Percentiles rank a stretch among this genome's conserved stretches.
These are phyloP conservation scores for Zaprionus tsacasi DNA, from an alignment of 1,140 invertebrate species.

Conservation along the genomic window DNA sequence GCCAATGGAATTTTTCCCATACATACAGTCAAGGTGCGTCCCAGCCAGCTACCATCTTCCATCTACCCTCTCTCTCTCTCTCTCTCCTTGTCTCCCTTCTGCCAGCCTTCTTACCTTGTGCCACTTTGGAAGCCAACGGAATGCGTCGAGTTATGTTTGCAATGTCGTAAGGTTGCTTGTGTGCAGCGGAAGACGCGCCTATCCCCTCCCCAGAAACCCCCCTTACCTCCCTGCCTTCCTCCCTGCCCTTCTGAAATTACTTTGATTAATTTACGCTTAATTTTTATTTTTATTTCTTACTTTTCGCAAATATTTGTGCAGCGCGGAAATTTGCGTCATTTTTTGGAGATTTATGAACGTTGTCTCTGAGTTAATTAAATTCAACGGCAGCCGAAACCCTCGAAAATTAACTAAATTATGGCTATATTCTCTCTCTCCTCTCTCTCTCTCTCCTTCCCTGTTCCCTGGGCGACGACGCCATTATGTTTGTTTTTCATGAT, in stretches of 20 bases:
- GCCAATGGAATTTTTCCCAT: slow-evolving; percentile 80
- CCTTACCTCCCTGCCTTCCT: neutral
- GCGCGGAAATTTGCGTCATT: slow-evolving; percentile 74
- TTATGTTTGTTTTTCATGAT: slow-evolving; percentile 59
- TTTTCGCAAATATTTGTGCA: slow-evolving; percentile 62
- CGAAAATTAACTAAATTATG: slow-evolving; percentile 77
- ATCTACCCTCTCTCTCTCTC: neutral
- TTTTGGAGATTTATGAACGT: slow-evolving; percentile 74
- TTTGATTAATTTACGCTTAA: slow-evolving; percentile 82
- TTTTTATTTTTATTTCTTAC: slow-evolving; percentile 83
- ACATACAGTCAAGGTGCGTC: slow-evolving; percentile 44
- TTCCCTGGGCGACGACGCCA: slow-evolving; percentile 69
- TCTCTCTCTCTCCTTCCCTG: slow-evolving; percentile 22
- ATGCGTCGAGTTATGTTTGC: slow-evolving; percentile 73
- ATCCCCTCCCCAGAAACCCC: neutral
- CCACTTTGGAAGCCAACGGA: slow-evolving; percentile 70
- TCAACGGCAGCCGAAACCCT: slow-evolving; percentile 27
- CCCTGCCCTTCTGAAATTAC: slow-evolving; percentile 41
- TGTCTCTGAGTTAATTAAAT: slow-evolving; percentile 73
- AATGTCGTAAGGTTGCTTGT: slow-evolving; percentile 56
- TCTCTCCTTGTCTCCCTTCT: neutral
- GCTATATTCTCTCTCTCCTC: slow-evolving; percentile 15
- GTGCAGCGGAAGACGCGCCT: neutral
- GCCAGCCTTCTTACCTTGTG: slow-evolving; percentile 62
- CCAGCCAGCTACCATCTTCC: slow-evolving; percentile 2